Conservation (phyloP, 2,113 vertebrate species). For the Propithecus coquereli region DNA sequence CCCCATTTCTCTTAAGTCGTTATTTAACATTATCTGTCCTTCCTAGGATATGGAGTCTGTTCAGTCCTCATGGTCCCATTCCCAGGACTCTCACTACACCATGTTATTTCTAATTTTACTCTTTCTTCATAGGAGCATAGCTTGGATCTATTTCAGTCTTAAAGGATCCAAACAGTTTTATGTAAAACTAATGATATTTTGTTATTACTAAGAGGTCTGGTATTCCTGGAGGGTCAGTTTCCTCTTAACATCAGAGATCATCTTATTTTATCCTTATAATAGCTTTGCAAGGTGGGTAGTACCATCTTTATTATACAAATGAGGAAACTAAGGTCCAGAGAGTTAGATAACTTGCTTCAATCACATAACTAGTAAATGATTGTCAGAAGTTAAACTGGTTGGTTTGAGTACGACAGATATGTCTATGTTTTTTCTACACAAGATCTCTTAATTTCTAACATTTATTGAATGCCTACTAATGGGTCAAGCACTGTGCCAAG, state of each 20-base stretch:
- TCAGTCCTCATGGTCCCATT: neutral
- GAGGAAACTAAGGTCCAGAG: neutral
- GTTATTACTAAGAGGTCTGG: neutral
- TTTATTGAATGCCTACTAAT: neutral
- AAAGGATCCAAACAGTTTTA: neutral
- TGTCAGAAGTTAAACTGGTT: neutral
- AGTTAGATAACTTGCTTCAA: neutral
- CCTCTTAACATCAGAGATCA: neutral
- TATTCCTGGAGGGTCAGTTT: neutral
- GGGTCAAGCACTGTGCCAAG: neutral
- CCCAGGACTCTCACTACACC: neutral
- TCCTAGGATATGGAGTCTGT: neutral
- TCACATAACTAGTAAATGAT: neutral
- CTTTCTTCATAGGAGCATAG: neutral
- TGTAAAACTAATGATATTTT: neutral
- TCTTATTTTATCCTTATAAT: neutral
- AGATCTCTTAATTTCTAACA: neutral
- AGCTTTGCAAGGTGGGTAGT: neutral
- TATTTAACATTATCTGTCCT: neutral
- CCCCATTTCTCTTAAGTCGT: neutral
- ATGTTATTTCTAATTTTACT: neutral
- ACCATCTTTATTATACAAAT: neutral
- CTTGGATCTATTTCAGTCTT: neutral
- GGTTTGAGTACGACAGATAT: neutral
- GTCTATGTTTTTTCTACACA: neutral